A percentile compares a stretch with the other conserved stretches of the same genome.
phyloP scores from a whole-genome alignment of 2,797 vertebrate species.

The Thamnophis elegans region DNA sequence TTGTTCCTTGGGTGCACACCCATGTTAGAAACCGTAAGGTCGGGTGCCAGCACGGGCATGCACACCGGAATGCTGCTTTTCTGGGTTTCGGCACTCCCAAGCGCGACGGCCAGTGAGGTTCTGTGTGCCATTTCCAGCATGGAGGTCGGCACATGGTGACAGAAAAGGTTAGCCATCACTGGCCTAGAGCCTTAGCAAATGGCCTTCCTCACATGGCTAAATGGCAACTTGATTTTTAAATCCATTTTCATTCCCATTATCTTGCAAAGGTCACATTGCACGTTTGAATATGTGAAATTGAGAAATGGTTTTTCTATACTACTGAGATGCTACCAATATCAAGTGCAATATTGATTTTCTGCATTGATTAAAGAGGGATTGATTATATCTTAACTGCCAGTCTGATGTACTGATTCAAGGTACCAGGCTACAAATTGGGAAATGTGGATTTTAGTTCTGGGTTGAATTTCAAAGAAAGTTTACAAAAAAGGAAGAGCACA shows the following conservation, averaged over 20 bases:
- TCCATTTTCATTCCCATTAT: background rate
- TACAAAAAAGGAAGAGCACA: background rate
- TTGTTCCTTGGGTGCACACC: no score
- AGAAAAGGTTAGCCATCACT: no score
- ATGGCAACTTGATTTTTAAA: background rate
- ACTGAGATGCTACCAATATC: background rate
- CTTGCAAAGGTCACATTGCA: background rate
- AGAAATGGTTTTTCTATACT: background rate
- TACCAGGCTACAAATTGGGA: background rate
- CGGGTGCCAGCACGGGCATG: no score
- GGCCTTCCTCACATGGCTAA: background rate
- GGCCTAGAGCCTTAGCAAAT: background rate
- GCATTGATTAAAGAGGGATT: conserved; percentile 2
- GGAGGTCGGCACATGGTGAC: no score
- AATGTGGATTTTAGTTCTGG: background rate
- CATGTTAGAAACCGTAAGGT: no score
- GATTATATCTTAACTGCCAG: background rate
- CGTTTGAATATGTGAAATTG: background rate
- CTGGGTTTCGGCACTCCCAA: no score
- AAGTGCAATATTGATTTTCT: background rate
- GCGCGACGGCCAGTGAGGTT: no score
- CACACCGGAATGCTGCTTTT: no score
- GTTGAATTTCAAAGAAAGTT: background rate
- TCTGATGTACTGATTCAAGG: background rate
- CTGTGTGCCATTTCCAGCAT: no score